Evolutionary conservation across 2,113 vertebrate species (phyloP).

Genomic region (Petrocephalus microphthalmus): DNA sequence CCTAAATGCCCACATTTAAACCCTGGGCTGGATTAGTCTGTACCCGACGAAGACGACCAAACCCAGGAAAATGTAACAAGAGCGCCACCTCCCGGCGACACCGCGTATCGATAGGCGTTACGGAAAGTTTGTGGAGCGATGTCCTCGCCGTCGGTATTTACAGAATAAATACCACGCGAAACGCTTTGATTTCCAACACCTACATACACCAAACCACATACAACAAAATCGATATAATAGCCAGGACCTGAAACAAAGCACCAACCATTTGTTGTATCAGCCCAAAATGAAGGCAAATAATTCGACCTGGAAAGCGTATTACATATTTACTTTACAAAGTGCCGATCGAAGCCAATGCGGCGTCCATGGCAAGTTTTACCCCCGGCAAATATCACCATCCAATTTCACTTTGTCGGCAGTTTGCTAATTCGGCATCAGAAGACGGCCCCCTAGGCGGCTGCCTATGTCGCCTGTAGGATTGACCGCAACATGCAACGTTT

Average conservation of each 20-base stretch:
- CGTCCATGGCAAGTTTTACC: not conserved
- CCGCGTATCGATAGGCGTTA: not conserved
- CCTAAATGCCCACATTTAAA: not conserved
- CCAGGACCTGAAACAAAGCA: not conserved
- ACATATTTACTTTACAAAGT: not conserved
- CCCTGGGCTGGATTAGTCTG: not conserved
- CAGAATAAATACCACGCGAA: not conserved
- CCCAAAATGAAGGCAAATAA: not conserved
- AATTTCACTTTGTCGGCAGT: not conserved
- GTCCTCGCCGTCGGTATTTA: not conserved
- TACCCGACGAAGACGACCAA: not conserved
- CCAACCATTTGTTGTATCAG: not conserved
- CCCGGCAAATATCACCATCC: not conserved
- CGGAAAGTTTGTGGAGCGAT: not conserved
- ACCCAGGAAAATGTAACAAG: not conserved
- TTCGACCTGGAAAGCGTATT: not conserved
- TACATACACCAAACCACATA: not conserved
- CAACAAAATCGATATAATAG: not conserved
- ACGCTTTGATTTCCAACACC: not conserved
- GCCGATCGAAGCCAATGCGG: not conserved
- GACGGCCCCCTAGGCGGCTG: not conserved
- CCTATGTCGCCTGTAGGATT: not conserved
- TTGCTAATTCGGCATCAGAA: not conserved
- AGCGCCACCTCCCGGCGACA: conserved; percentile 1
- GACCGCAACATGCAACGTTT: not conserved